Conservation (phyloP, 2,797 vertebrate species). For the Molossus alvarezi region DNA sequence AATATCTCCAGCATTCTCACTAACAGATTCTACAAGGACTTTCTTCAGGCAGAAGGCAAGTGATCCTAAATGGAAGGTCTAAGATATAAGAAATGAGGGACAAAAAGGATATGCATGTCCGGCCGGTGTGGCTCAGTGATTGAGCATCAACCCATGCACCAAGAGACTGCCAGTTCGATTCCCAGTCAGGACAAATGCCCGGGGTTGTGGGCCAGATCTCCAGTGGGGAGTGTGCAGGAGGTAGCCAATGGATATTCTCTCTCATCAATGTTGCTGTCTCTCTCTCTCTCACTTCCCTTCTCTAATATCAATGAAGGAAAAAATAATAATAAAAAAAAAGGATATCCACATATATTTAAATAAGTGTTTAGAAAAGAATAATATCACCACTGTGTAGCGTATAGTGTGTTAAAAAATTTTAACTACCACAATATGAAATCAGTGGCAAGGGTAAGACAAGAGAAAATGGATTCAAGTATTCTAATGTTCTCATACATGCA, state of each 20-base stretch:
- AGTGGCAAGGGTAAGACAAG: neutral
- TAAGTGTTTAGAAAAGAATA: conserved; percentile 31
- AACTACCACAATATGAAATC: neutral
- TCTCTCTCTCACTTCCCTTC: too few relatives aligned
- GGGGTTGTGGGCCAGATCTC: too few relatives aligned
- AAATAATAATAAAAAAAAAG: neutral
- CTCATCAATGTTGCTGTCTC: too few relatives aligned
- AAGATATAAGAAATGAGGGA: neutral
- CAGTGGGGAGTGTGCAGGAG: too few relatives aligned
- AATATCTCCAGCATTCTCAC: neutral
- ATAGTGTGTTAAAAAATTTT: neutral
- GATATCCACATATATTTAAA: neutral
- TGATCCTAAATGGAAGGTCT: neutral
- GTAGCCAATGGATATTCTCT: too few relatives aligned
- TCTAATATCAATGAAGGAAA: too few relatives aligned
- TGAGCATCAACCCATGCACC: too few relatives aligned
- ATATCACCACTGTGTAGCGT: neutral
- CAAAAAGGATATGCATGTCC: neutral
- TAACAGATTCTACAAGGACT: neutral
- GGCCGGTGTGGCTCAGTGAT: too few relatives aligned
- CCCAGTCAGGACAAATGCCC: too few relatives aligned
- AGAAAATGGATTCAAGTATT: neutral
- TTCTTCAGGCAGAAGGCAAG: neutral
- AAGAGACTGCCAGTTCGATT: too few relatives aligned
- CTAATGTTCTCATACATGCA: neutral